Base-by-base conservation (phyloP, 2,888 invertebrate species). In the Melieria crassipennis region DNA sequence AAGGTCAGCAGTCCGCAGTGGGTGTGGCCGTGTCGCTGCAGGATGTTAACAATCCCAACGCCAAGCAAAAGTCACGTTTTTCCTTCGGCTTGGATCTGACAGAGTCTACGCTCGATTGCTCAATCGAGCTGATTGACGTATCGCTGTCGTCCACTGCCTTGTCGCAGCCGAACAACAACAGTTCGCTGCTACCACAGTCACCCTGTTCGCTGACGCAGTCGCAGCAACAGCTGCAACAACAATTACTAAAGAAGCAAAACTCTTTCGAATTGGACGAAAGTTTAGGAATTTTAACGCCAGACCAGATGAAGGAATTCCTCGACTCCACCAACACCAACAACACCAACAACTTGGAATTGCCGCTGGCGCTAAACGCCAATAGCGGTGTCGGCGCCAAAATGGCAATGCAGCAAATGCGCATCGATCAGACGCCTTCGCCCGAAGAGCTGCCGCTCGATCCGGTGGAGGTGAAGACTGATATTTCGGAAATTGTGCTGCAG, bases 381-480 rank as follows among this genome's bases (percentile, higher is more conserved):
- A 60, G 69, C 3, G 73, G 71, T 86, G 90, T 78, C 88, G 69
- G 45, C 7, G 69, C 73, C 5, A 89, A 83, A 69, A 74, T 82
- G 68, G 75, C 77, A 1, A 74, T 81, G n/a, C 83, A 85, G 73
- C 85, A 86, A 57, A 80, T 86, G 77, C 84, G 92, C 73, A 89
- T 92, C 81, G 94, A 94, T 83, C 91, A 94, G 80, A 94, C 94
- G 1, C 94, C 95, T 1, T 95, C 94, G 1, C 93, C 94, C 0
- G 95, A 95, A 87, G 95, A 95, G 81, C 87, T 95, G 66, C 95
- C 95, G 0, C 87, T 95, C 52, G 95, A 95, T 84, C 92, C 92
- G 16, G 91, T 91, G 9, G 92, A 91, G 70, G 89, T 91, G 30
- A 88, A 88, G 78, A 89, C 90, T 6, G 91, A 91, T 82, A 88